Percentiles rank a stretch among this genome's conserved stretches.
Evolutionary conservation across 2,888 invertebrate genomes (phyloP).

Genomic region (Drosophila siamana): DNA sequence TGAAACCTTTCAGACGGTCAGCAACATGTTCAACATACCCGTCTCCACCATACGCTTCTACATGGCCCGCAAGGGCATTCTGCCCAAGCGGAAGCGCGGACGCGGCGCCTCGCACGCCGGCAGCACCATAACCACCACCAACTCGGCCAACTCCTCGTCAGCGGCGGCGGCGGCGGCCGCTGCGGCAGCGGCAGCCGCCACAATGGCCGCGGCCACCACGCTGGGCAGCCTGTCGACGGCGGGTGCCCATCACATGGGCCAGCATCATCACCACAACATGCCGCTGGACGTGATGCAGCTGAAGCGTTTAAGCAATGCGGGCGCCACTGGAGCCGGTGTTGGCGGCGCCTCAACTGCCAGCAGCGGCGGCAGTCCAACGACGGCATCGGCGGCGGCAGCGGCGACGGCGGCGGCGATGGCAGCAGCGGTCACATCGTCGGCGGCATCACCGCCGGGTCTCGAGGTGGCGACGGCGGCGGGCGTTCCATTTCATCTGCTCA

Average conservation of each 20-base stretch:
- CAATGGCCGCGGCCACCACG: conserved; percentile 59
- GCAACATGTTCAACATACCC: conserved; percentile 94
- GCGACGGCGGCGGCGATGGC: conserved; percentile 1
- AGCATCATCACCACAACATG: conserved; percentile 29
- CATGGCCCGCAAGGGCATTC: conserved; percentile 94
- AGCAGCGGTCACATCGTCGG: conserved; percentile 12
- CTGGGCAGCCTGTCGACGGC: conserved; percentile 50
- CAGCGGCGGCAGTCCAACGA: conserved; percentile 4
- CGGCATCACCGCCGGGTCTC: conserved; percentile 29
- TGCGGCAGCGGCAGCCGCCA: conserved; percentile 40
- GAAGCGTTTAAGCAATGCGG: conserved; percentile 45
- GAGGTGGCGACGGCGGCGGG: conserved; percentile 66
- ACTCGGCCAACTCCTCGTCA: conserved; percentile 18
- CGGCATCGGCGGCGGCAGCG: conserved; percentile 15
- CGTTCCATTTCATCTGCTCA: conserved; percentile 72
- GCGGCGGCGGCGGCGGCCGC: conserved; percentile 27
- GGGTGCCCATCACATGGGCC: conserved; percentile 49
- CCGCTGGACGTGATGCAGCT: conserved; percentile 47
- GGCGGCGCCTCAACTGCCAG: neutral
- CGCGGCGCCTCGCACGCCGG: conserved; percentile 87
- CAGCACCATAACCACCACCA: conserved; percentile 62
- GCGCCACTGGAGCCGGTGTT: neutral
- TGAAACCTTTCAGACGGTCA: conserved; percentile 94
- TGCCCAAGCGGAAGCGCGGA: conserved; percentile 92
- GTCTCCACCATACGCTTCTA: conserved; percentile 95